Conservation (phyloP, 2,113 vertebrate species). For the Salvator merianae region DNA sequence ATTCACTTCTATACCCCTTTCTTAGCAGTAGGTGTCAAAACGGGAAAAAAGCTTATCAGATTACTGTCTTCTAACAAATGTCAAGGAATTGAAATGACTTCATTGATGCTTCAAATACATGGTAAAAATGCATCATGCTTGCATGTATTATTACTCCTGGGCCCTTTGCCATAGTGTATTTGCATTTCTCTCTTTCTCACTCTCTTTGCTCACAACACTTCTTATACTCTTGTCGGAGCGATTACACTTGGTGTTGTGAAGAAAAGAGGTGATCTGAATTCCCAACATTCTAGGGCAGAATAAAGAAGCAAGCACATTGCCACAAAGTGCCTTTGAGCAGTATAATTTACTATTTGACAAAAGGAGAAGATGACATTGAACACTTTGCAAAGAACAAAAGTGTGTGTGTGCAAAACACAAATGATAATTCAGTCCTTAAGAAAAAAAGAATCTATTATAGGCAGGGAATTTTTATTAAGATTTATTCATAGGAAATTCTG, state of each 20-base stretch:
- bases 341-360: constrained; percentile 71
- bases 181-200: constrained; percentile 49
- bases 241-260: constrained; percentile 58
- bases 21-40: constrained; percentile 11
- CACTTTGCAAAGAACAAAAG: constrained; percentile 64
- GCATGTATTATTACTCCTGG: constrained; percentile 35
- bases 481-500: constrained; percentile 32
- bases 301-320: constrained; percentile 67
- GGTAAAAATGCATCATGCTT: constrained; percentile 39
- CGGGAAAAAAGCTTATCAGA: constrained; percentile 19
- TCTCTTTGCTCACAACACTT: constrained; percentile 61
- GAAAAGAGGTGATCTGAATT: constrained; percentile 70
- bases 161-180: constrained; percentile 57
- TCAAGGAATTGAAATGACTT: constrained; percentile 34
- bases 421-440: constrained; percentile 59
- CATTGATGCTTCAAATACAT: constrained; percentile 38
- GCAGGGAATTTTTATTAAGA: constrained; percentile 40
- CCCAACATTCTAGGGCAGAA: constrained; percentile 59
- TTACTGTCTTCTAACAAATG: constrained; percentile 29
- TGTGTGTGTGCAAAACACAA: constrained; percentile 42
- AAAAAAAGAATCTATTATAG: constrained; percentile 38
- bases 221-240: constrained; percentile 65
- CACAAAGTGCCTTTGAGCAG: constrained; percentile 72
- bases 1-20: not conserved
- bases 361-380: constrained; percentile 67